phyloP scores from a whole-genome alignment of 1,140 invertebrate genomes.

The Hylyphantes graminicola region DNA sequence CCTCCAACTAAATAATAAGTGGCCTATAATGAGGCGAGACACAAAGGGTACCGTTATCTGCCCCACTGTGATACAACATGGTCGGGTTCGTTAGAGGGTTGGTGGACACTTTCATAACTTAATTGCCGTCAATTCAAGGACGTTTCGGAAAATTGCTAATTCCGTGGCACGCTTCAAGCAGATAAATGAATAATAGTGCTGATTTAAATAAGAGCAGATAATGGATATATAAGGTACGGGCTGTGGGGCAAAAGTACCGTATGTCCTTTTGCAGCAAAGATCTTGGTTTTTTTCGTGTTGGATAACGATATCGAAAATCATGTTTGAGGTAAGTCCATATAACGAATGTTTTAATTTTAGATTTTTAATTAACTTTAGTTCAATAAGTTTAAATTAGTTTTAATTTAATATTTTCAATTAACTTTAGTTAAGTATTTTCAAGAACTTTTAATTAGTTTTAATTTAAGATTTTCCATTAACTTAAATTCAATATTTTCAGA shows the following conservation, averaged over 20 bases:
- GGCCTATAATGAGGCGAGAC: constrained; percentile 9
- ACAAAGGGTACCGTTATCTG: constrained; percentile 8
- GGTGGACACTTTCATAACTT: constrained; percentile 19
- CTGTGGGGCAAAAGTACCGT: neutral
- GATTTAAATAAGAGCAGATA: constrained; percentile 8
- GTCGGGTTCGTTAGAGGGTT: constrained; percentile 14
- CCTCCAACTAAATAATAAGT: too few relatives aligned
- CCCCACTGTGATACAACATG: neutral
- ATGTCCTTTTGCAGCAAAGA: too few relatives aligned
- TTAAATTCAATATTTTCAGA: too few relatives aligned
- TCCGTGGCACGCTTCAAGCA: constrained; percentile 4
- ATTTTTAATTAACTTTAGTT: too few relatives aligned
- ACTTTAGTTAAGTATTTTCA: too few relatives aligned
- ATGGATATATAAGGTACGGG: constrained; percentile 1
- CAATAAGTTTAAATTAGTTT: too few relatives aligned
- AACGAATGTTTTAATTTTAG: neutral
- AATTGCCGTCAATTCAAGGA: constrained; percentile 16
- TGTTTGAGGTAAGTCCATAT: constrained; percentile 6
- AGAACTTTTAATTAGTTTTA: too few relatives aligned
- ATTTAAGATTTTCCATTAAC: too few relatives aligned
- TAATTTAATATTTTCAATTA: too few relatives aligned
- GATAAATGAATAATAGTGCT: constrained; percentile 12
- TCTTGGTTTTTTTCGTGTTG: too few relatives aligned
- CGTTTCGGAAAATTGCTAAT: constrained; percentile 9
- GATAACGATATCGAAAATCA: neutral